Evolutionary conservation across 2,797 vertebrate species (phyloP).

Genomic region (Trachops cirrhosus): DNA sequence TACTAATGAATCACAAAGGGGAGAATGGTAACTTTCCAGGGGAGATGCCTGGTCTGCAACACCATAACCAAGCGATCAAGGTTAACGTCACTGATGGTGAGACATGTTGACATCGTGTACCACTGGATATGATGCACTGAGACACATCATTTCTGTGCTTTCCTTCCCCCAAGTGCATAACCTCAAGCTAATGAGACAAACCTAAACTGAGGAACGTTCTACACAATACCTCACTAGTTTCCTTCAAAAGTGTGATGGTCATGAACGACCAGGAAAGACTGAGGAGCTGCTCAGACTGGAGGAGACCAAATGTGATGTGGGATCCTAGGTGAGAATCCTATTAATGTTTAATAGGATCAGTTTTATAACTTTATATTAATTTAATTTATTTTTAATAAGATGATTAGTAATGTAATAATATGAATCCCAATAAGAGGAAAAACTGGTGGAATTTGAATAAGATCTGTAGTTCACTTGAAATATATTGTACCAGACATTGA

Average conservation of each 20-base stretch:
- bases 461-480: background rate
- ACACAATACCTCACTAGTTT: background rate
- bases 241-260: background rate
- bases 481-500: background rate
- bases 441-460: background rate
- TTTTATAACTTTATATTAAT: background rate
- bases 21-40: background rate
- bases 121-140: background rate
- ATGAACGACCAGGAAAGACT: background rate
- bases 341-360: background rate
- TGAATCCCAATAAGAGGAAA: background rate
- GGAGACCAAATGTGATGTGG: background rate
- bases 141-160: background rate
- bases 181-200: background rate
- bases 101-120: background rate
- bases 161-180: background rate
- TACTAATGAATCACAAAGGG: background rate
- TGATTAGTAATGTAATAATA: background rate
- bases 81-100: background rate
- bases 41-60: background rate
- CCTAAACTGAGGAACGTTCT: background rate
- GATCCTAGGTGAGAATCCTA: background rate
- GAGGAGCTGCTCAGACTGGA: background rate
- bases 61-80: background rate
- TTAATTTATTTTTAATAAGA: background rate